These are phyloP conservation scores for Lepidothrix coronata DNA, from an alignment of 2,113 vertebrate species.

Conservation along the genomic window DNA sequence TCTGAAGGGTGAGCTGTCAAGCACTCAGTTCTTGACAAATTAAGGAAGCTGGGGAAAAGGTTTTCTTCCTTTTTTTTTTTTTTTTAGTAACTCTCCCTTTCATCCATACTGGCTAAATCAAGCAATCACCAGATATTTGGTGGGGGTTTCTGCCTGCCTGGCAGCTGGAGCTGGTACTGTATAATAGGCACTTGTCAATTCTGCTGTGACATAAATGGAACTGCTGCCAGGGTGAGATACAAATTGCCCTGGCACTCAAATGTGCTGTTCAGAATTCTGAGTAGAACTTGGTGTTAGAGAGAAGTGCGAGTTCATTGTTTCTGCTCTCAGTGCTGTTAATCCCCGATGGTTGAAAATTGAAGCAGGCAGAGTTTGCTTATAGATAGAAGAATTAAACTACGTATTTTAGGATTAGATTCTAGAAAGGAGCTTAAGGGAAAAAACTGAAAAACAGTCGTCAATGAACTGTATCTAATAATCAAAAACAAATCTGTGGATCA, in stretches of 20 bases:
- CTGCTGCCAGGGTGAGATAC: background rate
- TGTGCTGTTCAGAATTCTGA: background rate
- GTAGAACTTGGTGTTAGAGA: background rate
- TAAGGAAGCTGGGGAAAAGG: background rate
- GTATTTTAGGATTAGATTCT: slow-evolving; percentile 59
- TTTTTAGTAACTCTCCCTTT: background rate
- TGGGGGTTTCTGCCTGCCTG: background rate
- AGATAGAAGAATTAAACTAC: slow-evolving; percentile 53
- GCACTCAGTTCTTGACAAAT: background rate
- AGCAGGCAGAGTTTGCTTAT: background rate
- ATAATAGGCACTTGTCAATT: background rate
- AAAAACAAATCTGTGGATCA: background rate
- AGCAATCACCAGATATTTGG: background rate
- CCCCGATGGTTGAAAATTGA: background rate
- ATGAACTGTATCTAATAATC: slow-evolving; percentile 1
- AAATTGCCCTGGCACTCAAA: background rate
- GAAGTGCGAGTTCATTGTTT: background rate
- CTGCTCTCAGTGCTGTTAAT: slow-evolving; percentile 10
- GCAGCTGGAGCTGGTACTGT: background rate
- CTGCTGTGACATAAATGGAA: background rate
- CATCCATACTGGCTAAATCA: background rate
- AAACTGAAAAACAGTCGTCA: slow-evolving; percentile 42
- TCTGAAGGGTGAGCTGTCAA: background rate
- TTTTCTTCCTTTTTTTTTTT: background rate
- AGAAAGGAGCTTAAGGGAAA: slow-evolving; percentile 43